Base-by-base conservation (phyloP, 2,113 vertebrate species). In the Xiphophorus maculatus region DNA sequence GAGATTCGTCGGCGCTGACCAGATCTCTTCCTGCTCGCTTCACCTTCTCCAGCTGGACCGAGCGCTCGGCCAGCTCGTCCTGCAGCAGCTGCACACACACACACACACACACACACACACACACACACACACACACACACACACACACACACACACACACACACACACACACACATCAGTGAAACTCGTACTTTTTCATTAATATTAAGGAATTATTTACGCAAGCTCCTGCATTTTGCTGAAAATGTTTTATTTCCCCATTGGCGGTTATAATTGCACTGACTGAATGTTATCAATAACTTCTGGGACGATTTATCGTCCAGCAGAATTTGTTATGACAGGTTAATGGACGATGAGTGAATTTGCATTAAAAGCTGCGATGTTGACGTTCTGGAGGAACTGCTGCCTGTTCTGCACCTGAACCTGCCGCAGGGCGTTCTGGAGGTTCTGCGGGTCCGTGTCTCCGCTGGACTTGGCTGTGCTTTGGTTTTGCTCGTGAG, bases 1-100 rank as follows among this genome's bases (percentile, higher is more conserved):
- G 97, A 7, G 96, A 91, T 60, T 96, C 97, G 12, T 95, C 92
- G 0, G 95, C 89, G 81, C 95, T 95, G 91, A 96, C 92, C 79
- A 99, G 93, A 32, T 95, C 94, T 67, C 78, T 88, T 71, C 95
- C 93, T 1, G 96, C 94, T 85, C 97, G 95, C 91, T 95, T 96
- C n/a, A 98, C 96, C 87, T 96, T 98, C 90, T 99, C 96, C 91
- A 99, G 91, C n/a, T 94, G 96, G 71, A 97, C 94, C 5, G 96
- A 96, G 62, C 96, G 96, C 82, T 98, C 97, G 3, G 96, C 96
- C 76, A 99, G 88, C 76, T 97, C 96, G 42, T 96, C 96, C 84
- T 99, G 97, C 77, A 99, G 88, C 71, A 95, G 90, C 98, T 99
- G 84, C 63, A 48, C 30, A 71, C 13, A 71, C 6, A 78, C 0